Conservation (phyloP, 2,797 vertebrate genomes). For the Morelia viridis region DNA sequence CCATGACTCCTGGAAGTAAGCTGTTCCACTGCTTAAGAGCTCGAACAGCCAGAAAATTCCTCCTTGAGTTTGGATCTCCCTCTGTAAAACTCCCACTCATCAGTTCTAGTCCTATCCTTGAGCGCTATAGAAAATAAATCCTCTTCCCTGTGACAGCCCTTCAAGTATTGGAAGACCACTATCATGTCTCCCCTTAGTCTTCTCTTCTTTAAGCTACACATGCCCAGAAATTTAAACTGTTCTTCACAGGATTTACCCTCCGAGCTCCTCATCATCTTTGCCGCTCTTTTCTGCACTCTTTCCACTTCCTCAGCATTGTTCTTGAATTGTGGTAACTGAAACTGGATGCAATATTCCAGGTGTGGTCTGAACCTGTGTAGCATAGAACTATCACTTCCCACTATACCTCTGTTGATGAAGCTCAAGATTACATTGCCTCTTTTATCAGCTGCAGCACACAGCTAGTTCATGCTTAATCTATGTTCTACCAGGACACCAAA, state of each 20-base stretch:
- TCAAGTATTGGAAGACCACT: background rate
- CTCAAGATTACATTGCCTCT: background rate
- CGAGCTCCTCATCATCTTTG: background rate
- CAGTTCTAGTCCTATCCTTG: background rate
- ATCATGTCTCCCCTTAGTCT: background rate
- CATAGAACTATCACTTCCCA: background rate
- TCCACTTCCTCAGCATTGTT: background rate
- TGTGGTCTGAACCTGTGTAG: background rate
- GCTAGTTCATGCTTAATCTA: background rate
- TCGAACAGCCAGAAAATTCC: background rate
- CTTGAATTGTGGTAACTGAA: background rate
- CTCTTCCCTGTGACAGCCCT: background rate
- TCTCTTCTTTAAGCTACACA: background rate
- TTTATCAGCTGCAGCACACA: background rate
- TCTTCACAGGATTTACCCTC: background rate
- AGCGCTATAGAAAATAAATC: too few species aligned
- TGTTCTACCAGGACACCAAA: background rate
- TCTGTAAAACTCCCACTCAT: background rate
- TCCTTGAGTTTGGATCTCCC: background rate
- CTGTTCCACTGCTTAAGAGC: background rate
- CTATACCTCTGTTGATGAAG: background rate
- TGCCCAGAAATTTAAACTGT: background rate
- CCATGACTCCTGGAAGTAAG: background rate
- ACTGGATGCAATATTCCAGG: background rate
- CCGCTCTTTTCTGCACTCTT: background rate